Evolutionary conservation across 2,888 invertebrate species (phyloP).

Genomic region (Ariolimax columbianus): DNA sequence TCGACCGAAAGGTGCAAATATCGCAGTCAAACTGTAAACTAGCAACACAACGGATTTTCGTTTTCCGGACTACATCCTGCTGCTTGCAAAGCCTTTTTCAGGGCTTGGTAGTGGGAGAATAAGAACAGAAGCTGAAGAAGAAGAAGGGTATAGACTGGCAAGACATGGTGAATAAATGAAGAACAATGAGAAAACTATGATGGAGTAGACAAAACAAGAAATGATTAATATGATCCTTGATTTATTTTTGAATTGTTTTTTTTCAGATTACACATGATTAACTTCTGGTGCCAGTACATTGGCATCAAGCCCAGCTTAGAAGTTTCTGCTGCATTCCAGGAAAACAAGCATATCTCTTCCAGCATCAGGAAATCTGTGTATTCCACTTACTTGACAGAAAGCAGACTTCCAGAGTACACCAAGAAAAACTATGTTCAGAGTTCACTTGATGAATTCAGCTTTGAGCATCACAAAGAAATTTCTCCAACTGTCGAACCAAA

Average conservation of each 20-base stretch:
- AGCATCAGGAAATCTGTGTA: slow-evolving; percentile 25
- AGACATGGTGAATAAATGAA: too few relatives aligned
- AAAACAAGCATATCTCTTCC: slow-evolving; percentile 23
- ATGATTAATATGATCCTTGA: too few relatives aligned
- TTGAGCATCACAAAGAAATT: not conserved
- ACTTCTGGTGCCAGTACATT: slow-evolving; percentile 41
- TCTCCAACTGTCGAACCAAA: slow-evolving; percentile 22
- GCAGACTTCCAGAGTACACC: not conserved
- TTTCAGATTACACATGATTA: slow-evolving; percentile 32
- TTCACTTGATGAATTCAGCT: not conserved
- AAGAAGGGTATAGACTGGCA: too few relatives aligned
- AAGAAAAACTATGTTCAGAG: slow-evolving; percentile 13
- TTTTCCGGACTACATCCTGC: too few relatives aligned
- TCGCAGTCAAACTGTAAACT: too few relatives aligned
- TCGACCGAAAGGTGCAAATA: too few relatives aligned
- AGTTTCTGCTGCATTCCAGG: not conserved
- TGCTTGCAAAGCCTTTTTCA: too few relatives aligned
- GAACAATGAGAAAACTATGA: too few relatives aligned
- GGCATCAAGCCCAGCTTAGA: slow-evolving; percentile 2
- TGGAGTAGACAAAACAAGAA: too few relatives aligned
- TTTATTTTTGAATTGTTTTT: not conserved
- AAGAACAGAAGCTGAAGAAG: too few relatives aligned
- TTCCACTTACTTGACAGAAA: slow-evolving; percentile 18
- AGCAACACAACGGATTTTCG: too few relatives aligned
- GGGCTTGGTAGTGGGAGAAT: too few relatives aligned